Evolutionary conservation across 2,113 vertebrate genomes (phyloP).

Genomic region (Scalopus aquaticus): DNA sequence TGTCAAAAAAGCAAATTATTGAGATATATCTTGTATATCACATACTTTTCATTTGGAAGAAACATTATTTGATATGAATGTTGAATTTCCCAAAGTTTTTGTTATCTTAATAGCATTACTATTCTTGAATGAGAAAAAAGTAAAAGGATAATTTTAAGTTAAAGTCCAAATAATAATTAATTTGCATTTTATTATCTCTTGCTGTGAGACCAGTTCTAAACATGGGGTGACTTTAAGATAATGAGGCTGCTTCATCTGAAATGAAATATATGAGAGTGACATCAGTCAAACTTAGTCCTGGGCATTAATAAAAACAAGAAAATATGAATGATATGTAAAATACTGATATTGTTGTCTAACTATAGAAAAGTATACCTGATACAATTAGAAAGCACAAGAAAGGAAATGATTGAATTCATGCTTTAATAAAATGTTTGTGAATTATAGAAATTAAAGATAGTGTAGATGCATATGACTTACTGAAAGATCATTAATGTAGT

Average conservation of each 20-base stretch:
- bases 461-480: neutral
- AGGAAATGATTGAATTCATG: neutral
- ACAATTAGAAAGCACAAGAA: neutral
- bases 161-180: slow-evolving; percentile 17
- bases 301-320: neutral
- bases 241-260: neutral
- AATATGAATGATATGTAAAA: slow-evolving; percentile 29
- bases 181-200: neutral
- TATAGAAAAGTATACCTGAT: neutral
- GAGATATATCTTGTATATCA: slow-evolving; percentile 13
- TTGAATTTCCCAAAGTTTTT: slow-evolving; percentile 39
- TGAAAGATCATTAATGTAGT: neutral
- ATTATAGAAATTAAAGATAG: neutral
- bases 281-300: neutral
- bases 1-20: neutral
- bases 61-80: neutral
- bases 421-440: slow-evolving; percentile 2
- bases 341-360: neutral
- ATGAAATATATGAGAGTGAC: neutral
- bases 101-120: slow-evolving; percentile 9
- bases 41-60: slow-evolving; percentile 24
- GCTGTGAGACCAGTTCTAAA: neutral
- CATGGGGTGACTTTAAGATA: neutral
- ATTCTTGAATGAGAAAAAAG: slow-evolving; percentile 1
- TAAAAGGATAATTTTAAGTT: slow-evolving; percentile 30